Percentiles rank a stretch among this genome's conserved stretches.
phyloP scores from a whole-genome alignment of 2,888 invertebrate genomes.

The Drosophila neotestacea region DNA sequence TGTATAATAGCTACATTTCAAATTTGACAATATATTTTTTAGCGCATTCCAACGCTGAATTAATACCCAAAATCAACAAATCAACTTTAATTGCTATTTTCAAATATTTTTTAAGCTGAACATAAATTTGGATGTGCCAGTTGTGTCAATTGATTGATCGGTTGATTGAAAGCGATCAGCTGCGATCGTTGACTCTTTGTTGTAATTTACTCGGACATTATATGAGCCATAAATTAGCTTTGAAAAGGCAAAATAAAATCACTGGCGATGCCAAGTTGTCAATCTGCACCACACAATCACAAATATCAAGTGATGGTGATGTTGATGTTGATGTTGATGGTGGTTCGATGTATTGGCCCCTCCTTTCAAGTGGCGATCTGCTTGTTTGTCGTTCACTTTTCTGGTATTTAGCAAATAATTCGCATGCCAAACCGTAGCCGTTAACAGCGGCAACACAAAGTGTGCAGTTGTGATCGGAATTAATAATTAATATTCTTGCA shows the following conservation, averaged over 20 bases:
- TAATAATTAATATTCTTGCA: constrained; percentile 85
- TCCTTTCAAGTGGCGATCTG: constrained; percentile 10
- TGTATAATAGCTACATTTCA: constrained; percentile 36
- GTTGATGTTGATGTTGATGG: constrained; percentile 5
- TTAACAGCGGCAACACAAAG: constrained; percentile 82
- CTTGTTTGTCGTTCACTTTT: constrained; percentile 66
- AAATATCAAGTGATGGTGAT: constrained; percentile 1
- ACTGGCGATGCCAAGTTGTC: constrained; percentile 6
- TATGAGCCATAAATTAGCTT: constrained; percentile 51
- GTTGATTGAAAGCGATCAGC: constrained; percentile 38
- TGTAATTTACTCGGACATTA: constrained; percentile 40
- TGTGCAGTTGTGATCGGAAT: constrained; percentile 83
- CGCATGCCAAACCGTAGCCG: constrained; percentile 79
- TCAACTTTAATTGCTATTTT: constrained; percentile 29
- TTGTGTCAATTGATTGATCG: constrained; percentile 9
- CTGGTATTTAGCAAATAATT: constrained; percentile 81
- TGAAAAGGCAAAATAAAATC: constrained; percentile 32
- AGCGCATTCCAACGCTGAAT: constrained; percentile 22
- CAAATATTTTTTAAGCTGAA: constrained; percentile 19
- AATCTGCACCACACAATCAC: constrained; percentile 2
- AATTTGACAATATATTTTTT: neutral
- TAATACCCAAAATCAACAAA: constrained; percentile 21
- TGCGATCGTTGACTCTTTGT: constrained; percentile 50
- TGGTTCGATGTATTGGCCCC: neutral
- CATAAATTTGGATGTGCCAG: constrained; percentile 10